Evolutionary conservation across 2,888 invertebrate genomes (phyloP).

Genomic region (Meloe dianella): DNA sequence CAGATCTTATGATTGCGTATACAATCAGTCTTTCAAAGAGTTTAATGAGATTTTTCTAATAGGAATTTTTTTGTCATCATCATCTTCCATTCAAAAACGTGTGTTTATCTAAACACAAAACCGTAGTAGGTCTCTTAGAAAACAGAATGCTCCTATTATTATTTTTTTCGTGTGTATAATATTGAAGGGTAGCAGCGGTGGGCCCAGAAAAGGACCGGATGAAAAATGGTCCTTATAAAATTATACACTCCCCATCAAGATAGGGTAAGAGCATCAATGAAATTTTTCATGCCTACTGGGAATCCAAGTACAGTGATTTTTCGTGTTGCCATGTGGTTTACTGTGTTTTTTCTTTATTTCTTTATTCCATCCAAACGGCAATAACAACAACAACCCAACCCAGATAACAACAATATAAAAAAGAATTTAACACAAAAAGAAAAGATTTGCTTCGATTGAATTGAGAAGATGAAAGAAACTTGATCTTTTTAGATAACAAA

Average conservation of each 20-base stretch:
- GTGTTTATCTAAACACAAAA: constrained; percentile 45
- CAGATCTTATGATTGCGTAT: constrained; percentile 20
- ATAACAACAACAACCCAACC: constrained; percentile 7
- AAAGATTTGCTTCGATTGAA: constrained; percentile 16
- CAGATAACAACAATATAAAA: background rate
- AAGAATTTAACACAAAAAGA: background rate
- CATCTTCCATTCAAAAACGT: constrained; percentile 39
- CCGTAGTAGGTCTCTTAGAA: constrained; percentile 37
- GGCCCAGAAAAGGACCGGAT: constrained; percentile 33
- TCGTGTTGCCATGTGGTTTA: constrained; percentile 30
- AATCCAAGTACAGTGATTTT: constrained; percentile 30
- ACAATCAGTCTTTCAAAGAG: constrained; percentile 47
- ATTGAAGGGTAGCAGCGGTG: constrained; percentile 32
- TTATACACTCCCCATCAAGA: constrained; percentile 39
- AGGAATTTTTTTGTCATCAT: constrained; percentile 50
- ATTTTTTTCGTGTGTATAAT: constrained; percentile 21
- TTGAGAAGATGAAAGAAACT: constrained; percentile 34
- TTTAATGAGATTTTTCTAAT: constrained; percentile 54
- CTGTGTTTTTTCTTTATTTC: background rate
- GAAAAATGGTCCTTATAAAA: constrained; percentile 41
- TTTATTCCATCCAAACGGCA: background rate
- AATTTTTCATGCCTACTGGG: constrained; percentile 33
- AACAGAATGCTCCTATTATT: constrained; percentile 39
- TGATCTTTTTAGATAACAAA: constrained; percentile 50
- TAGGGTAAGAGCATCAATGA: constrained; percentile 39